Conservation (phyloP, 2,113 vertebrate species). For the Numenius arquata region DNA sequence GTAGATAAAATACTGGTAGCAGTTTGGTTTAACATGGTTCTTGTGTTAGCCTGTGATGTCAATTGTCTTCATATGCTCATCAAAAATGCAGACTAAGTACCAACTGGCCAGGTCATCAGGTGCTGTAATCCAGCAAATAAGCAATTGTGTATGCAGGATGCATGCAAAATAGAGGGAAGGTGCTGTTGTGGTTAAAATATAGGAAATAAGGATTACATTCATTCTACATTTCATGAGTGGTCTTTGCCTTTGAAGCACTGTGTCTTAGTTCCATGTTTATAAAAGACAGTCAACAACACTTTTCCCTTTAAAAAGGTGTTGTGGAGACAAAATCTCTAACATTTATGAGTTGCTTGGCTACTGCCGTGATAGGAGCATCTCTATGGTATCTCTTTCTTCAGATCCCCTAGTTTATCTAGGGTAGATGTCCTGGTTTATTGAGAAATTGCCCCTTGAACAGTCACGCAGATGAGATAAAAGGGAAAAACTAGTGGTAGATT, state of each 20-base stretch:
- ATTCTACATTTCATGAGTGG: neutral
- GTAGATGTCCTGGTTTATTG: slow-evolving; percentile 25
- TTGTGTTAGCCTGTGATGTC: neutral
- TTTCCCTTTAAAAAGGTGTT: neutral
- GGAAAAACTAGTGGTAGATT: slow-evolving; percentile 23
- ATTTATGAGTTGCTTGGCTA: slow-evolving; percentile 19
- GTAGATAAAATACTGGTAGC: neutral
- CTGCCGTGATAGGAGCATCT: neutral
- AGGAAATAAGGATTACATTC: neutral
- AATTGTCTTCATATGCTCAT: neutral
- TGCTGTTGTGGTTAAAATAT: neutral
- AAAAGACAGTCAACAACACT: neutral
- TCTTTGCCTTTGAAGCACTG: neutral
- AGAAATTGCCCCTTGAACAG: slow-evolving; percentile 17
- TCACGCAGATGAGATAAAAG: slow-evolving; percentile 39
- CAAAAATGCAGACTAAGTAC: neutral
- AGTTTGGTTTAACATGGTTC: neutral
- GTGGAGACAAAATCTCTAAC: neutral
- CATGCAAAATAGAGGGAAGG: neutral
- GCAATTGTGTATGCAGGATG: neutral
- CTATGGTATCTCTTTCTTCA: neutral
- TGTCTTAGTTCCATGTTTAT: slow-evolving; percentile 5
- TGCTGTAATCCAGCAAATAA: neutral
- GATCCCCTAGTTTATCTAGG: neutral
- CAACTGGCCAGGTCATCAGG: neutral